Evolutionary conservation across 2,888 invertebrate species (phyloP), one percentile per base, ranked within the genome.

Genomic region (Unio pictorum): DNA sequence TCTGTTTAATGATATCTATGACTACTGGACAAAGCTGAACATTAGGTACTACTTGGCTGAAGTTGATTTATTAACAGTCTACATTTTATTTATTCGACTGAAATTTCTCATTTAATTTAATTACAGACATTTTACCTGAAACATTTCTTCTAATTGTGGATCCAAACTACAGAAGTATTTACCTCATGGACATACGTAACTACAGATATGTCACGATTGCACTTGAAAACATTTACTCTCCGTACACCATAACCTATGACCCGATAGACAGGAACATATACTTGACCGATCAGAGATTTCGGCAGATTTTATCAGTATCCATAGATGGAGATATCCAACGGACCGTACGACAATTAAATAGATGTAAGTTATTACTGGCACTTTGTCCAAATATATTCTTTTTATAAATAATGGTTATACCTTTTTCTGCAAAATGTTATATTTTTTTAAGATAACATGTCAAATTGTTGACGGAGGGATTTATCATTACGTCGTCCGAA

Each of bases 231-330:
- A 72, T 76, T 1, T 92, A 94, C 77, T 94, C 94, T 80, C 94
- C 94, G 0, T 94, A 95, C 18, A 95, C 95, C 0, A 93, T 96
- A 0, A 96, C 96, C 86, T 96, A 93, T 88, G 95, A 96, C 84
- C 95, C 94, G 92, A 92, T 93, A 61, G 92, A 93, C 66, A 93
- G 94, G 75, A 89, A 93, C 58, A 92, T 96, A 58, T 95, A 93
- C 88, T 95, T 94, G 87, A 94, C 95, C 1, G 96, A 96, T 88
- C 93, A 95, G 0, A 93, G 80, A 0, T 59, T 68, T 5, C 77
- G 79, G 54, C 73, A 81, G 57, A 84, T 87, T 57, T 69, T 83
- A 56, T 75, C 74, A 57, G 77, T 81, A 5, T 73, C 71, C 23
- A 67, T 86, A n/a, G 71, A 82, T 67, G 85, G 84, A 8, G 75